phyloP scores from a whole-genome alignment of 2,888 invertebrate genomes.

The Tipula vernalis region DNA sequence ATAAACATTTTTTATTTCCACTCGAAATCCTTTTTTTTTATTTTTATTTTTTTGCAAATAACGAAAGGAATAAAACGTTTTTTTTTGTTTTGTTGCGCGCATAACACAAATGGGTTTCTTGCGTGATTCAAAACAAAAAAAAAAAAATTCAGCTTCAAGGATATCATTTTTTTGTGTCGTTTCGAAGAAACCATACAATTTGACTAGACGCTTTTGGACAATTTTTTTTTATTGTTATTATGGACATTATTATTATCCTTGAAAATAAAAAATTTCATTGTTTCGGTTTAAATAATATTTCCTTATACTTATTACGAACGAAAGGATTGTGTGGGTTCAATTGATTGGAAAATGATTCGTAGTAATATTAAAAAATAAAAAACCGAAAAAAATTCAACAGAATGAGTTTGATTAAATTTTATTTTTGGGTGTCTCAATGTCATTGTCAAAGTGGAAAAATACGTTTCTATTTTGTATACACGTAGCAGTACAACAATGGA shows the following conservation, averaged over 20 bases:
- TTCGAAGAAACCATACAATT: not conserved
- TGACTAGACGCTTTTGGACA: not conserved
- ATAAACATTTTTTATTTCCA: not conserved
- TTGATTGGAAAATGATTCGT: not conserved
- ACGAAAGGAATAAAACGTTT: not conserved
- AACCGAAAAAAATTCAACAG: not conserved
- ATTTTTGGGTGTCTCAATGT: not conserved
- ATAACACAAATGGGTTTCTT: not conserved
- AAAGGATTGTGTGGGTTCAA: not conserved
- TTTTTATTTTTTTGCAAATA: not conserved
- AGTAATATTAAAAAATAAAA: not conserved
- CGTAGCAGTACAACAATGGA: not conserved
- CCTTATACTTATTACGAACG: not conserved
- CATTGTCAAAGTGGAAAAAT: not conserved
- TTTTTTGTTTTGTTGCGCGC: not conserved
- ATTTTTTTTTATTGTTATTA: not conserved
- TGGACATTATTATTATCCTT: not conserved
- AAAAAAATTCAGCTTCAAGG: not conserved
- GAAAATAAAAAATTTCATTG: not conserved
- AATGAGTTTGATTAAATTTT: not conserved
- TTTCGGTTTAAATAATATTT: not conserved
- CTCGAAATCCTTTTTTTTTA: not conserved
- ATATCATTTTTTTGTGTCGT: not conserved
- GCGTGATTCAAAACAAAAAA: not conserved
- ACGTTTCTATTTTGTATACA: not conserved